Base-by-base conservation (phyloP, 2,888 invertebrate species). In the Oxycera nigricornis region DNA sequence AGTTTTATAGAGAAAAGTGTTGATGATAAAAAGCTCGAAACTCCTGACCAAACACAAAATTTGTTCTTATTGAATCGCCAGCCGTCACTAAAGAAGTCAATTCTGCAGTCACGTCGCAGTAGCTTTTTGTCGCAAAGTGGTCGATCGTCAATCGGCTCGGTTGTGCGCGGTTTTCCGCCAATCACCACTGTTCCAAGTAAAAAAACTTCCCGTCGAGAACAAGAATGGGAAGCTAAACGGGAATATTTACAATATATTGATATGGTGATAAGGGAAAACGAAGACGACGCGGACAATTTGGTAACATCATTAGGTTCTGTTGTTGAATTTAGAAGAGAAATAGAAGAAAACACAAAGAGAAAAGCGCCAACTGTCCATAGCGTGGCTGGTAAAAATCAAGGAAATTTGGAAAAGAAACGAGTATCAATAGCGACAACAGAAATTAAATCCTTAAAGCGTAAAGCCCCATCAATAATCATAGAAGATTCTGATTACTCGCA, bases 301-400 rank as follows among this genome's bases (percentile, higher is more conserved):
- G 67, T 84, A 74, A 83, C 83, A 52, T 81, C 84, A 39, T 75
- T 84, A 67, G 81, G 81, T 79, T 77, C 82, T 0, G 83, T 84
- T 62, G 79, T 84, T 1, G 84, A 84, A 79, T 83, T 84, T 0
- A 84, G 83, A 75, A 80, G 81, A 20, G 83, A 84, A 57, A 76
- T 84, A 28, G 84, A 84, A 75, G 31, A 3, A 1, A 73, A 62
- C 3, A 17, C 35, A 14, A 39, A 72, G 20, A 17, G 55, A 72
- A 72, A 57, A 39, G 17, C 30, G 6, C 39, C 39, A 35, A 31
- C 55, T 20, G 14, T 28, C 20, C 31, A 35, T 57, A 14, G 39
- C 17, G 30, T 35, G n/a, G 7, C 31, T 9, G 7, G 6, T n/a
- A 72, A 39, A n/a, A 39, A 20, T 41, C 75, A 35, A 26, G 30